These are phyloP conservation scores for Aurelia aurita DNA, from an alignment of 30 jellyfish, hydroid and myxozoan genomes.

Conservation along the genomic window DNA sequence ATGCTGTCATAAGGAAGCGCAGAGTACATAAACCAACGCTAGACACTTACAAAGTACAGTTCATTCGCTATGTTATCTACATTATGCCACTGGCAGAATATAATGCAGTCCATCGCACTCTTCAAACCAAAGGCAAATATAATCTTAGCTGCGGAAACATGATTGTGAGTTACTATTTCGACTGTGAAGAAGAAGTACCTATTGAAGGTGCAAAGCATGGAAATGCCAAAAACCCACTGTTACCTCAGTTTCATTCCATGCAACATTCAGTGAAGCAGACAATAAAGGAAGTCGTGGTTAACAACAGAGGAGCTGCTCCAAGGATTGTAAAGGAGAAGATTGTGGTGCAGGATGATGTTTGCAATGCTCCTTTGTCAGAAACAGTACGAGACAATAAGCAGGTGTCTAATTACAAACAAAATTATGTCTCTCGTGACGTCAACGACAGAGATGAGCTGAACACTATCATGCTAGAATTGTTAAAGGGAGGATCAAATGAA, in stretches of 20 bases:
- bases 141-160: background rate
- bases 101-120: background rate
- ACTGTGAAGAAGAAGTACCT: background rate
- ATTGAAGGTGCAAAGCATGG: background rate
- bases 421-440: background rate
- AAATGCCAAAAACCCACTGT: background rate
- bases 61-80: background rate
- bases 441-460: background rate
- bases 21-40: slow-evolving; percentile 2
- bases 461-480: background rate
- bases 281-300: background rate
- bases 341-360: no score
- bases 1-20: slow-evolving; percentile 34
- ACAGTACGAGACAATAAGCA: background rate
- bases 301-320: background rate
- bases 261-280: background rate
- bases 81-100: background rate
- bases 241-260: background rate
- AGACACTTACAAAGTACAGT: background rate
- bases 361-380: background rate
- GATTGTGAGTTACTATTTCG: background rate
- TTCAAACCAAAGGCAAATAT: background rate
- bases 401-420: slow-evolving; percentile 1
- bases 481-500: background rate
- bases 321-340: background rate